Percentiles rank a stretch among this genome's conserved stretches.
Evolutionary conservation across 2,113 vertebrate species (phyloP).

Genomic region (Strix aluco): DNA sequence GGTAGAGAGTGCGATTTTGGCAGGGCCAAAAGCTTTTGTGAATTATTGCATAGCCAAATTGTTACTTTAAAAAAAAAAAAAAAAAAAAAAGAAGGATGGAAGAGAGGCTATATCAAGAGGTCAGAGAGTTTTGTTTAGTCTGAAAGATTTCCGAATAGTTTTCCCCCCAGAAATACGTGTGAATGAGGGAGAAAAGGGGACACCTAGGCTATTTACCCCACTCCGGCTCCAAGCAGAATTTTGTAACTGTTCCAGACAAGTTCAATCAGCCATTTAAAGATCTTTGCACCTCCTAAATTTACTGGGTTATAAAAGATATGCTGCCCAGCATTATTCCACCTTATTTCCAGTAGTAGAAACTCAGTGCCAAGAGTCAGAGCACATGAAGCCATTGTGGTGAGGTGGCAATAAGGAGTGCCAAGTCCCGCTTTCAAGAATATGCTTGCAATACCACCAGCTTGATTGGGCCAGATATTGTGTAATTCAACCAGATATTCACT

Average conservation of each 20-base stretch:
- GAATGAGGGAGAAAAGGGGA: not conserved
- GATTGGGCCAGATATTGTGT: not conserved
- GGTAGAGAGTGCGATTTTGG: not conserved
- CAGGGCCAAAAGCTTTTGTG: not conserved
- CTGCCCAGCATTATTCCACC: not conserved
- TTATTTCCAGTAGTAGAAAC: not conserved
- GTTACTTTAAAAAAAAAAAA: not conserved
- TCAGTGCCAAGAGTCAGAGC: not conserved
- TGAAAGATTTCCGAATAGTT: not conserved
- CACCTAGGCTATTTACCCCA: not conserved
- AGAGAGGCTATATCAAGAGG: not conserved
- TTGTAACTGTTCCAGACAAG: not conserved
- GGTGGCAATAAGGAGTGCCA: not conserved
- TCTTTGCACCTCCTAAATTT: conserved; percentile 3
- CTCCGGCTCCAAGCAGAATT: not conserved
- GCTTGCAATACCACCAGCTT: not conserved
- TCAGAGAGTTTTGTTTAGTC: conserved; percentile 39
- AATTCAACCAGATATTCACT: not conserved
- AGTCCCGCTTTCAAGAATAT: not conserved
- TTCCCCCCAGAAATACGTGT: not conserved
- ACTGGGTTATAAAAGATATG: not conserved
- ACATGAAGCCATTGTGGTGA: not conserved
- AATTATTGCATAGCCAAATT: not conserved
- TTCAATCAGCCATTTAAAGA: conserved; percentile 23
- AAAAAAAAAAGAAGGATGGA: not conserved